phyloP scores from a whole-genome alignment of 2,113 vertebrate genomes.

The Silurus asotus region DNA sequence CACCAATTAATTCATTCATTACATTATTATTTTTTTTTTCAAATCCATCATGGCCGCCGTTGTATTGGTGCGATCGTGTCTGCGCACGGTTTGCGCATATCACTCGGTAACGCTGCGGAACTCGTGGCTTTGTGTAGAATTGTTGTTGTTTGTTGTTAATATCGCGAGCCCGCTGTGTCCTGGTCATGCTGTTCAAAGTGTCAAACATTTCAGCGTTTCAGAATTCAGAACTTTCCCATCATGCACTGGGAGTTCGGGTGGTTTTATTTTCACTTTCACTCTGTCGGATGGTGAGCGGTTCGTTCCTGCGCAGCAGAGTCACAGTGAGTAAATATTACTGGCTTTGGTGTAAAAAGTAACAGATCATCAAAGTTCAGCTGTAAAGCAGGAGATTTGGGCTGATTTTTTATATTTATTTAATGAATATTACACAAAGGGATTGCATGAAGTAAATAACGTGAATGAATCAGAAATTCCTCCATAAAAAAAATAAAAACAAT shows the following conservation, averaged over 20 bases:
- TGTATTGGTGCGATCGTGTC: neutral
- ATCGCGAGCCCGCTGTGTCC: neutral
- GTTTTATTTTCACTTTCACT: constrained; percentile 53
- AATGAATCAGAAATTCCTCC: neutral
- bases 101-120: neutral
- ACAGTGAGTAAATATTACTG: neutral
- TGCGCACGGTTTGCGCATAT: neutral
- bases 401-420: neutral
- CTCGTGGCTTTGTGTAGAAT: neutral
- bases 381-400: neutral
- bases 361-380: neutral
- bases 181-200: neutral
- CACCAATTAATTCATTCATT: no score
- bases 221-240: constrained; percentile 32
- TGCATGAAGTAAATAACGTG: neutral
- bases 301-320: neutral
- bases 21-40: constrained; percentile 25
- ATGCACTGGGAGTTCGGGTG: constrained; percentile 10
- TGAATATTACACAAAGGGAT: neutral
- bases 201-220: neutral
- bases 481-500: neutral
- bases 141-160: neutral
- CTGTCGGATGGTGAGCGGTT: neutral
- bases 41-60: neutral
- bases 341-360: neutral